These are phyloP conservation scores for Eristalis tenax DNA, from an alignment of 2,888 invertebrate species.

Conservation along the genomic window DNA sequence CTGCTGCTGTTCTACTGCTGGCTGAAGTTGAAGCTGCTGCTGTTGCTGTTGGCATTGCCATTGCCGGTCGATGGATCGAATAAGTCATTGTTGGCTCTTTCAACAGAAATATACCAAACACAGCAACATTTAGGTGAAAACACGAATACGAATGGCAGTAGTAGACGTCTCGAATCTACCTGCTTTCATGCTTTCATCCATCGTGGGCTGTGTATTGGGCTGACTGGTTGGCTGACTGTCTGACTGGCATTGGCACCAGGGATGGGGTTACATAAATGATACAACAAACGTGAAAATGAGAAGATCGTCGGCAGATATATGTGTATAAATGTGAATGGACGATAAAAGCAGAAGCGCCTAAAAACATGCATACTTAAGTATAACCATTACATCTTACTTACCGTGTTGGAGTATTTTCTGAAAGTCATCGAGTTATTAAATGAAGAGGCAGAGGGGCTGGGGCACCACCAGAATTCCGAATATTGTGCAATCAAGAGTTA, in stretches of 20 bases:
- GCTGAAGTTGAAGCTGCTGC: not conserved
- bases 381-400: slow-evolving; percentile 71
- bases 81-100: slow-evolving; percentile 61
- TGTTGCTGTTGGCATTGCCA: slow-evolving; percentile 1
- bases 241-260: slow-evolving; percentile 24
- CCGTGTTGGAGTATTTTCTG: slow-evolving; percentile 71
- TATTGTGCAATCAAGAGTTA: slow-evolving; percentile 72
- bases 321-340: slow-evolving; percentile 49
- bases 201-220: not conserved
- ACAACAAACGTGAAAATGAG: slow-evolving; percentile 60
- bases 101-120: slow-evolving; percentile 57
- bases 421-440: slow-evolving; percentile 72
- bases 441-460: slow-evolving; percentile 55
- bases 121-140: slow-evolving; percentile 30
- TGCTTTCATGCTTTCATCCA: slow-evolving; percentile 20
- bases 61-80: not conserved
- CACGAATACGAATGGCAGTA: not conserved
- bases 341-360: slow-evolving; percentile 72
- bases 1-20: not conserved
- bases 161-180: slow-evolving; percentile 39
- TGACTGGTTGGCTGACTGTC: slow-evolving; percentile 23
- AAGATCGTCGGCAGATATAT: slow-evolving; percentile 41
- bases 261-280: slow-evolving; percentile 64
- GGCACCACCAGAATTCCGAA: slow-evolving; percentile 70
- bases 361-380: slow-evolving; percentile 71